Percentiles rank a stretch among this genome's conserved stretches.
Evolutionary conservation across 2,113 vertebrate genomes (phyloP).

Genomic region (Morone saxatilis): DNA sequence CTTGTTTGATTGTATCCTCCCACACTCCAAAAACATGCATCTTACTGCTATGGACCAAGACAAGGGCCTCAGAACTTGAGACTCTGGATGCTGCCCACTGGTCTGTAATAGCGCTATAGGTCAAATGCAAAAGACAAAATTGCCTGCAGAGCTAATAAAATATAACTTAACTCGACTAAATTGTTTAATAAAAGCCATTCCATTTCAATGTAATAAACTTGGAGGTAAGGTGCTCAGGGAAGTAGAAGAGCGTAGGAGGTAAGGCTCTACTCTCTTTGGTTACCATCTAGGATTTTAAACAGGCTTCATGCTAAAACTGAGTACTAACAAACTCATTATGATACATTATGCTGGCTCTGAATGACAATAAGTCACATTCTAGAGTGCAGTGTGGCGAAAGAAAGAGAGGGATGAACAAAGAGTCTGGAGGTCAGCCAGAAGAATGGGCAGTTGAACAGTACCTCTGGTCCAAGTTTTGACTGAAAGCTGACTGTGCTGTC

Average conservation of each 20-base stretch:
- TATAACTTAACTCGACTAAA: not conserved
- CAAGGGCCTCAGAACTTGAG: not conserved
- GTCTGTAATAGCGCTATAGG: not conserved
- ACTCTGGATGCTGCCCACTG: not conserved
- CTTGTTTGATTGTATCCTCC: not conserved
- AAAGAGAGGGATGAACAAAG: not conserved
- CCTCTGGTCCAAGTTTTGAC: not conserved
- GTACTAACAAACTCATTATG: not conserved
- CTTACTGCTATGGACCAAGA: not conserved
- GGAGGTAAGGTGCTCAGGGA: not conserved
- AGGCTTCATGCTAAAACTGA: not conserved
- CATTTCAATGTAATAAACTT: constrained; percentile 8
- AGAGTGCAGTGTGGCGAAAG: not conserved
- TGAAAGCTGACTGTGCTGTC: not conserved
- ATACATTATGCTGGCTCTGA: not conserved
- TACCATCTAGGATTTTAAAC: not conserved
- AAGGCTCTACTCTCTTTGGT: not conserved
- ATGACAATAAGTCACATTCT: not conserved
- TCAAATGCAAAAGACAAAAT: constrained; percentile 7
- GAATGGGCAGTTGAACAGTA: not conserved
- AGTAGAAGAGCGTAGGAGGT: not conserved
- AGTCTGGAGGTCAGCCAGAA: constrained; percentile 11
- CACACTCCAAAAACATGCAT: not conserved
- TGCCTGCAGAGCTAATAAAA: constrained; percentile 7
- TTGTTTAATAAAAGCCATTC: constrained; percentile 5